Evolutionary conservation across 2,888 invertebrate species (phyloP).

Genomic region (Orthonychiurus folsomi): DNA sequence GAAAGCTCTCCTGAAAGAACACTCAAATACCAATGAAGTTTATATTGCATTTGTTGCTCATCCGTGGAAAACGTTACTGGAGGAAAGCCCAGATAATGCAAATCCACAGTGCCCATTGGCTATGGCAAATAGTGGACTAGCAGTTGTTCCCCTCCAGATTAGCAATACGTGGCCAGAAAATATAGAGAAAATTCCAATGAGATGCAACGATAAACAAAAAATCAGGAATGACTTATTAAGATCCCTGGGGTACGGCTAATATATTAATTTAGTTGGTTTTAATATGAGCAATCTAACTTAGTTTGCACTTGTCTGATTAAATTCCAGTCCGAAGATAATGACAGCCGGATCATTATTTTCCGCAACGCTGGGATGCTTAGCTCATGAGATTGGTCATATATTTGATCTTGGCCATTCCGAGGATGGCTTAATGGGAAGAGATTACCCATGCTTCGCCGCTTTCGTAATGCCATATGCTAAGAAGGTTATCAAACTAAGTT

Average conservation of each 20-base stretch:
- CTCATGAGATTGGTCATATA: slow-evolving; percentile 89
- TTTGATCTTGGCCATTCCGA: slow-evolving; percentile 87
- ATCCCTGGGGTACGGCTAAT: neutral
- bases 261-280: neutral
- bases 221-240: neutral
- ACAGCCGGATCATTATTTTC: slow-evolving; percentile 76
- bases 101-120: too few species aligned
- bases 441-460: slow-evolving; percentile 73
- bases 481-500: too few species aligned
- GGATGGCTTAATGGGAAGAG: slow-evolving; percentile 86
- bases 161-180: neutral
- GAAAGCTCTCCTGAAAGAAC: neutral
- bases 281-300: neutral
- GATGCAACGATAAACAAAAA: neutral
- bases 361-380: slow-evolving; percentile 79
- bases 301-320: neutral
- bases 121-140: neutral
- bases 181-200: too few species aligned
- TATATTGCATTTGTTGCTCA: neutral
- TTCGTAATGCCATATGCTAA: too few species aligned
- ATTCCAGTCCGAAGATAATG: neutral
- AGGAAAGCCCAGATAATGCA: too few species aligned
- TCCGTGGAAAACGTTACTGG: neutral
- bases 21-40: neutral
- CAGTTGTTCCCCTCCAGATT: neutral